Evolutionary conservation across 2,888 invertebrate species (phyloP), one percentile per base, ranked within the genome.

Genomic region (Rhamnusium bicolor): DNA sequence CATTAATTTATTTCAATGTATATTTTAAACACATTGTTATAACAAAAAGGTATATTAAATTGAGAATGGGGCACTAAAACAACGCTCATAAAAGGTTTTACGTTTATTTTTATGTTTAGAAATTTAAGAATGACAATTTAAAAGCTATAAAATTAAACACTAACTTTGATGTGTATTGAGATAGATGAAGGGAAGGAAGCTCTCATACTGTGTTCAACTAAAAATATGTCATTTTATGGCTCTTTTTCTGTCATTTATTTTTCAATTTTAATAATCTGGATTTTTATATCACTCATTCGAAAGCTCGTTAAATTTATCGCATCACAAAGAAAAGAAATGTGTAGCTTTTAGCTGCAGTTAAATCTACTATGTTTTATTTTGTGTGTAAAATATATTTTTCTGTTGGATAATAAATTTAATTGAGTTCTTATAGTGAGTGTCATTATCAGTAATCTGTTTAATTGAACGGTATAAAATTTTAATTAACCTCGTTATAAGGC

Each of bases 111-210:
- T 82, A 81, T 81, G 81, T 73, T 76, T 75, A 72, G 75, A 81
- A 80, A 80, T 81, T 82, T 79, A 77, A 81, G 81, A 81, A 81
- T 81, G 79, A 82, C 81, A 81, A 81, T 82, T 81, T 81, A 81
- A 80, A 81, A 79, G 81, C 78, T 60, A 74, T 82, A 81, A 81
- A 82, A 78, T 73, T 80, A 77, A 76, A 77, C 78, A 76, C 79
- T 81, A 75, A 79, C 79, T 75, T 78, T 73, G 79, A 81, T 81
- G 76, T 73, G 78, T 80, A 78, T 79, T 74, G 77, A 82, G 81
- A 82, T 82, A 82, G 79, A 77, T 66, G 69, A 47, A 32, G 69
- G 65, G 63, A 69, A 69, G 68, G 69, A 65, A 71, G 72, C 72
- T 65, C 63, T 70, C 65, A 51, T 72, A 74, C 69, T 65, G 71